These are phyloP conservation scores for Latrodectus geometricus DNA, from an alignment of 1,140 invertebrate species.

Conservation along the genomic window DNA sequence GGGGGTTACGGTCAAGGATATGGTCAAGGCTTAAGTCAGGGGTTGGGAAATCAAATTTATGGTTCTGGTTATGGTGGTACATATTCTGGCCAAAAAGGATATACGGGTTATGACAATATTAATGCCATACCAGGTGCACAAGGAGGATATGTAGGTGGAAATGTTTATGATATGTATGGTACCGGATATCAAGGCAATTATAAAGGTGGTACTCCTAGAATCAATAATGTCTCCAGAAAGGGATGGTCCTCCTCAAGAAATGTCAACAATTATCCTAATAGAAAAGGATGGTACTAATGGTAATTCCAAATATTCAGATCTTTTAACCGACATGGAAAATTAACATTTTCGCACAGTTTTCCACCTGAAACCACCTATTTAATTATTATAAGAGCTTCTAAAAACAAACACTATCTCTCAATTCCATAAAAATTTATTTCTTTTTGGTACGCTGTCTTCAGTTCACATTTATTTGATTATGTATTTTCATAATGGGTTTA, in stretches of 20 bases:
- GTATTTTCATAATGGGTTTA: too few relatives aligned
- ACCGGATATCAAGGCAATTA: conserved; percentile 11
- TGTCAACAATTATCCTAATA: neutral
- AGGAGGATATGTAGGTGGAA: neutral
- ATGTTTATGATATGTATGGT: conserved; percentile 4
- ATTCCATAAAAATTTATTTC: neutral
- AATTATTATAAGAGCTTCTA: neutral
- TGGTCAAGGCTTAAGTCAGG: conserved; percentile 2
- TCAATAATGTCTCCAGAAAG: conserved; percentile 6
- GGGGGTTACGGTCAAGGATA: conserved; percentile 5
- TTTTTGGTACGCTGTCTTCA: too few relatives aligned
- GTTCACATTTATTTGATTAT: too few relatives aligned
- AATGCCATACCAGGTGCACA: neutral
- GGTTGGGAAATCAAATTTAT: conserved; percentile 35
- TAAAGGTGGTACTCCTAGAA: conserved; percentile 8
- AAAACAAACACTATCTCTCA: neutral
- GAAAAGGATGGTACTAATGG: conserved; percentile 12
- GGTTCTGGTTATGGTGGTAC: conserved; percentile 12
- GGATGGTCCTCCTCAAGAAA: neutral
- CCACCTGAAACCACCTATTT: neutral
- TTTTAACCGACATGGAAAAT: too few relatives aligned
- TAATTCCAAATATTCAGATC: neutral
- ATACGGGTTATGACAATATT: neutral
- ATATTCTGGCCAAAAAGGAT: neutral
- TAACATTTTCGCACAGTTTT: neutral